phyloP scores from a whole-genome alignment of 2,888 invertebrate genomes.

The Halocaridina rubra region DNA sequence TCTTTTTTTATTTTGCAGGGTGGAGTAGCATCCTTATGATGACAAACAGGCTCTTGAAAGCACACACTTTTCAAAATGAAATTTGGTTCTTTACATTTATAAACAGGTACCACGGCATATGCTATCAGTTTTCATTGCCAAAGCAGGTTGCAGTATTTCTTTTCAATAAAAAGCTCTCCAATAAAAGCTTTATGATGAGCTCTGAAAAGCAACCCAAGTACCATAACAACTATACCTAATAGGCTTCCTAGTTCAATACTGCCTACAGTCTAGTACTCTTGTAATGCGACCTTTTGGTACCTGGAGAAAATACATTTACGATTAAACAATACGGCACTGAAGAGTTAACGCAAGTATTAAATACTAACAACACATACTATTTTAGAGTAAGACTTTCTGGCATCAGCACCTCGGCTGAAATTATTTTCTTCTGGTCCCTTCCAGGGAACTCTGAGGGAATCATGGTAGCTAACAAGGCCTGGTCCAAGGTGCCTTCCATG shows the following conservation, averaged over 20 bases:
- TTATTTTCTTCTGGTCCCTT: constrained; percentile 4
- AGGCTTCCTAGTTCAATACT: constrained; percentile 12
- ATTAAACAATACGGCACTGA: too few species aligned
- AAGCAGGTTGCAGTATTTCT: too few species aligned
- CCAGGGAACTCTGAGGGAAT: constrained; percentile 19
- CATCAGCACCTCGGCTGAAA: constrained; percentile 16
- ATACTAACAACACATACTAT: constrained; percentile 36
- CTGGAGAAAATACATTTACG: constrained; percentile 33
- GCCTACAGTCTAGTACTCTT: constrained; percentile 39
- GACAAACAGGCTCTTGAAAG: too few species aligned
- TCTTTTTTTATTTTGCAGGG: too few species aligned
- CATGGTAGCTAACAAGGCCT: constrained; percentile 21
- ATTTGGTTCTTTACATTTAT: too few species aligned
- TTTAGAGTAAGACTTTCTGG: constrained; percentile 32
- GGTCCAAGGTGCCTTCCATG: not conserved
- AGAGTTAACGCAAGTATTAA: too few species aligned
- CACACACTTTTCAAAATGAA: too few species aligned
- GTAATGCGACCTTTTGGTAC: constrained; percentile 21
- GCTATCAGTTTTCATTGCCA: too few species aligned
- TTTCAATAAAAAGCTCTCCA: too few species aligned
- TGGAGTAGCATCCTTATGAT: too few species aligned
- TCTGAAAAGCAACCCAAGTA: not conserved
- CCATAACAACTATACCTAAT: constrained; percentile 36
- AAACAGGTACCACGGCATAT: too few species aligned
- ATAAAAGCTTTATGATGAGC: too few species aligned